Percentiles rank a stretch among this genome's conserved stretches.
phyloP scores from a whole-genome alignment of 2,888 invertebrate genomes.

The Platycnemis pennipes region DNA sequence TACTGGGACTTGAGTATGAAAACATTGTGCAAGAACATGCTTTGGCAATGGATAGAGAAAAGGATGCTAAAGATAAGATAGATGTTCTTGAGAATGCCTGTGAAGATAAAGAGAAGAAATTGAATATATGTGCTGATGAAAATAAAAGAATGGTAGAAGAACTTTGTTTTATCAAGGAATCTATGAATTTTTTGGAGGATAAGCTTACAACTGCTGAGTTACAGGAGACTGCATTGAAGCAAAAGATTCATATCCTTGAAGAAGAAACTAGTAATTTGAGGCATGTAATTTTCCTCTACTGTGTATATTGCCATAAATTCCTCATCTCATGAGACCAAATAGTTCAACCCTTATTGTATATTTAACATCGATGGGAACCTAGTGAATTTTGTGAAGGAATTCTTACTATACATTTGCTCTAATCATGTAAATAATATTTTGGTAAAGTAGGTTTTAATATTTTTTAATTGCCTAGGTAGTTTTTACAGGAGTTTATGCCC shows the following conservation, averaged over 20 bases:
- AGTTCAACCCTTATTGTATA: too few relatives aligned
- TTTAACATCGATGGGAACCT: too few relatives aligned
- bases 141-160: not conserved
- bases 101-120: not conserved
- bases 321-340: too few relatives aligned
- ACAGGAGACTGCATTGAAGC: not conserved
- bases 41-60: not conserved
- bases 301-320: too few relatives aligned
- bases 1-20: slow-evolving; percentile 8
- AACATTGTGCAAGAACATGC: not conserved
- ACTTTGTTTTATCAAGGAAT: not conserved
- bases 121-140: slow-evolving; percentile 6
- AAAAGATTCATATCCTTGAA: not conserved
- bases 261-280: not conserved
- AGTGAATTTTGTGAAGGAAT: too few relatives aligned
- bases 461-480: too few relatives aligned
- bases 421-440: too few relatives aligned
- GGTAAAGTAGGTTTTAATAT: too few relatives aligned
- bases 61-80: slow-evolving; percentile 28
- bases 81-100: not conserved
- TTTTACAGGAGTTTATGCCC: too few relatives aligned
- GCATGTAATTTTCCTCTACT: not conserved
- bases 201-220: not conserved
- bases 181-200: not conserved
- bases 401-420: too few relatives aligned